These are phyloP conservation scores for Vipera latastei DNA, from an alignment of 2,797 vertebrate genomes.

Conservation along the genomic window DNA sequence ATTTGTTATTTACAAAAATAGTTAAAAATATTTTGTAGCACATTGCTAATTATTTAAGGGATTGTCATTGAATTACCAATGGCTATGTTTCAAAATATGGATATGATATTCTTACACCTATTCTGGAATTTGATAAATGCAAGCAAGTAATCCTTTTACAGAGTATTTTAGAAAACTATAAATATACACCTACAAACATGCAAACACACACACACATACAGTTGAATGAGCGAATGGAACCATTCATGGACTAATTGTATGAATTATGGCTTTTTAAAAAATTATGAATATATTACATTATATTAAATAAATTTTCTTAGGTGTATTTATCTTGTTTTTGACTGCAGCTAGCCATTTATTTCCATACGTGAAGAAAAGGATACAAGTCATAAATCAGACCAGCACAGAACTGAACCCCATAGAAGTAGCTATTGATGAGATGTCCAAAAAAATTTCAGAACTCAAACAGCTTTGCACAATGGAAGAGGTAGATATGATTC, in stretches of 20 bases:
- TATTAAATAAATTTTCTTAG: slow-evolving; percentile 17
- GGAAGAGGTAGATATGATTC: slow-evolving; percentile 98
- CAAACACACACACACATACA: not conserved
- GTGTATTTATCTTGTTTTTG: not conserved
- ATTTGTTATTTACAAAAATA: not conserved
- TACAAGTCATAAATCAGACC: slow-evolving; percentile 92
- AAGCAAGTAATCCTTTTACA: not conserved
- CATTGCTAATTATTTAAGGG: not conserved
- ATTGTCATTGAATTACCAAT: not conserved
- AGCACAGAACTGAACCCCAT: slow-evolving; percentile 96
- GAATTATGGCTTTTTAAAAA: not conserved
- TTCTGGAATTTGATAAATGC: not conserved
- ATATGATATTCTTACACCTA: not conserved
- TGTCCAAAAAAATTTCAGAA: slow-evolving; percentile 95
- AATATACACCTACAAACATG: not conserved
- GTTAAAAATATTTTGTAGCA: not conserved
- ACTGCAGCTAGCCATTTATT: slow-evolving; percentile 87
- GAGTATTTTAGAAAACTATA: not conserved
- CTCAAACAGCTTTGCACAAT: slow-evolving; percentile 93
- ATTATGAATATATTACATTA: not conserved
- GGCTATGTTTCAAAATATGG: not conserved
- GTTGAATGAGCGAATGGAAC: not conserved
- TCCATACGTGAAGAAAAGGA: slow-evolving; percentile 95
- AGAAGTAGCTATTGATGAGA: slow-evolving; percentile 97
- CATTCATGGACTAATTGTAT: not conserved